phyloP scores from a whole-genome alignment of 2,113 vertebrate genomes.

The Atractosteus spatula region DNA sequence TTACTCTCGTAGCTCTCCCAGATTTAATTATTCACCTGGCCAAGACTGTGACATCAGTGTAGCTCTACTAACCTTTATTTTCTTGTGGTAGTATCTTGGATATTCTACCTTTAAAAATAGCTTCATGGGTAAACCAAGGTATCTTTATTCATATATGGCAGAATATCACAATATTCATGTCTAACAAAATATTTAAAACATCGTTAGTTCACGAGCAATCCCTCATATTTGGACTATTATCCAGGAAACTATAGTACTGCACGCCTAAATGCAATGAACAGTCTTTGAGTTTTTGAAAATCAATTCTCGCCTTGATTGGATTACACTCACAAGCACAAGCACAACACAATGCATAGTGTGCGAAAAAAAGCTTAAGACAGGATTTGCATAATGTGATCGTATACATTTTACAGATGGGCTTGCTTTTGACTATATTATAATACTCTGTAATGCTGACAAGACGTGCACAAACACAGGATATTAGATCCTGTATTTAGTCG shows the following conservation, averaged over 20 bases:
- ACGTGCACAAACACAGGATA: constrained; percentile 1
- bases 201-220: too few relatives aligned
- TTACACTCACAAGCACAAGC: constrained; percentile 15
- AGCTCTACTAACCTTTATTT: neutral
- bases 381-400: constrained; percentile 23
- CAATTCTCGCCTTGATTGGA: neutral
- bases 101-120: too few relatives aligned
- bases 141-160: too few relatives aligned
- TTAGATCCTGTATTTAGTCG: too few relatives aligned
- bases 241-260: too few relatives aligned
- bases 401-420: constrained; percentile 17
- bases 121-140: too few relatives aligned
- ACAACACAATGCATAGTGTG: neutral
- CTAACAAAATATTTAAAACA: too few relatives aligned
- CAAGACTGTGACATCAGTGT: neutral
- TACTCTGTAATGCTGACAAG: constrained; percentile 5
- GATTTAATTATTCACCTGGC: neutral
- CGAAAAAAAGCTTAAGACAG: constrained; percentile 20
- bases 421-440: neutral
- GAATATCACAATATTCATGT: too few relatives aligned
- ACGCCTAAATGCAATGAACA: too few relatives aligned
- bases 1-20: neutral
- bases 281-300: too few relatives aligned
- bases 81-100: too few relatives aligned
- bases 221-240: neutral